phyloP scores from a whole-genome alignment of 2,113 vertebrate species.

The Sander vitreus region DNA sequence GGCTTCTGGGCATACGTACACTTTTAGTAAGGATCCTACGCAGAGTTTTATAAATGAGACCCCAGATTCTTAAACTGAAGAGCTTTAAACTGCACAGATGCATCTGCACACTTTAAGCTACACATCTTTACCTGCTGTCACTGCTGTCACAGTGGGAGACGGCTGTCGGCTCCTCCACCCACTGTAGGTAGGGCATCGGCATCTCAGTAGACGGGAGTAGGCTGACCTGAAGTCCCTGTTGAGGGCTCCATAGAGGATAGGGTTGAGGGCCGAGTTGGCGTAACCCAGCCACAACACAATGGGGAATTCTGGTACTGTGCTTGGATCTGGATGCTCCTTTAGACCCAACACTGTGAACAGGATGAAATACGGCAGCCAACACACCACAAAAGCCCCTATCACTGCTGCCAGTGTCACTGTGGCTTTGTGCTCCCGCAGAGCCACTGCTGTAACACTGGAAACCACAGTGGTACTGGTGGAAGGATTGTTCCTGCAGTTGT shows the following conservation, averaged over 20 bases:
- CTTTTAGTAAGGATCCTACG: too few species aligned
- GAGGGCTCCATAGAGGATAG: constrained; percentile 91
- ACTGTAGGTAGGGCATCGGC: constrained; percentile 61
- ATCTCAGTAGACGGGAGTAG: constrained; percentile 86
- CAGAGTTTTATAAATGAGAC: too few species aligned
- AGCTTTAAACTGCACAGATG: background rate
- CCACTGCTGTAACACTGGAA: constrained; percentile 70
- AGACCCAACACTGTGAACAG: constrained; percentile 88
- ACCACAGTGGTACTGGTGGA: constrained; percentile 72
- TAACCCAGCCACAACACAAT: constrained; percentile 92
- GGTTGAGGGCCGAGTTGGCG: constrained; percentile 94
- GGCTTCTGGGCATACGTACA: too few species aligned
- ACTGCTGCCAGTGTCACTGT: constrained; percentile 86
- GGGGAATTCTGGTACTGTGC: constrained; percentile 61
- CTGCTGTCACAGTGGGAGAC: constrained; percentile 50
- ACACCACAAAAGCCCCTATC: constrained; percentile 90
- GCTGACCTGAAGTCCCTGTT: constrained; percentile 93
- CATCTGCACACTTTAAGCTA: background rate
- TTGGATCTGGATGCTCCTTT: constrained; percentile 77
- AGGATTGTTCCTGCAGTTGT: constrained; percentile 59
- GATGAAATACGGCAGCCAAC: constrained; percentile 93
- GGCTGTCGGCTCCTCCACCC: constrained; percentile 55
- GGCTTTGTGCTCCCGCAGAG: constrained; percentile 87
- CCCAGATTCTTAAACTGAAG: background rate
- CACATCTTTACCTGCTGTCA: constrained; percentile 62